Base-by-base conservation (phyloP, 2,797 vertebrate species). In the Lophius americanus region DNA sequence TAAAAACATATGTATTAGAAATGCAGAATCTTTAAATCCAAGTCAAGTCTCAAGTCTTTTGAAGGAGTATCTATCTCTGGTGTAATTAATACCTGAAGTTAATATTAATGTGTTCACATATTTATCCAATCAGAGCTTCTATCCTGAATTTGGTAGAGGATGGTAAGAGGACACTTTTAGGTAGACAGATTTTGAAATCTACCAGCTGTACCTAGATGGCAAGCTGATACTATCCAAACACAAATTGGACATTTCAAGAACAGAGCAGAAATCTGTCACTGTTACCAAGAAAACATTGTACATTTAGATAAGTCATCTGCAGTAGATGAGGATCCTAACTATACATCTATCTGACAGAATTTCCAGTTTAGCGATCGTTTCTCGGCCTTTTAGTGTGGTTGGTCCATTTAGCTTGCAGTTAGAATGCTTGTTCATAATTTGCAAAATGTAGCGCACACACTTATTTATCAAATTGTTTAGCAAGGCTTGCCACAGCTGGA, bases 401-500 rank as follows among this genome's bases (percentile, higher is more conserved):
- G 7, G 42, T 69, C 11, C 36, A 51, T 11, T 41, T 10, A 53
- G 69, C 44, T 66, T n/a, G 65, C 35, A 61, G 61, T 47, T 47
- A 23, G 23, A 23, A 23, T 23, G 23, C 23, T 23, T 23, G n/a
- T n/a, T n/a, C 6, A 47, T n/a, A 66, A 49, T 84, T 70, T 77
- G n/a, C 58, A 62, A 63, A 63, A 70, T 48, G 55, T 66, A 41
- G 64, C 55, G 58, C 9, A 10, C 60, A 56, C 46, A 46, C 61
- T 67, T 44, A 55, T 51, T 52, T 54, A 47, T 47, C 59, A 59
- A 56, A 37, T 32, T 73, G 62, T 73, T 65, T 38, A n/a, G 6
- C 57, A 51, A 83, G 70, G 37, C 63, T 52, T 42, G 23, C 39
- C 66, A 59, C 70, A 70, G 67, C 73, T 83, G 73, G 49, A 89